phyloP scores from a whole-genome alignment of 1,140 invertebrate species.

The Potamilus streckersoni region DNA sequence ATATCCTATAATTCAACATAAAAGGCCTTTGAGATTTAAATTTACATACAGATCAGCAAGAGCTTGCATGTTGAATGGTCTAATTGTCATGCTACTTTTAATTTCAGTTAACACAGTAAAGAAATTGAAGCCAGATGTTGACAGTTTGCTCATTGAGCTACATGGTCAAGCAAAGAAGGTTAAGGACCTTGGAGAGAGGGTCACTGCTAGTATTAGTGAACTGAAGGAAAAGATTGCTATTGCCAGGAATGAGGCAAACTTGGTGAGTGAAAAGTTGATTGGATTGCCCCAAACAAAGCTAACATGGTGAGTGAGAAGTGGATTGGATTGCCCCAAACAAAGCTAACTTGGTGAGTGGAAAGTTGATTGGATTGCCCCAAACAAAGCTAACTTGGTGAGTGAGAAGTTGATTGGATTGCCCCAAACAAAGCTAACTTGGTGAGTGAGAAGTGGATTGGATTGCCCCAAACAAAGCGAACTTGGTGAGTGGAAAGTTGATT shows the following conservation, averaged over 20 bases:
- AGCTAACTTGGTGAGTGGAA: background rate
- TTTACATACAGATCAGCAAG: too few relatives aligned
- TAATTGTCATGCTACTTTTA: conserved; percentile 12
- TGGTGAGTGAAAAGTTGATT: conserved; percentile 55
- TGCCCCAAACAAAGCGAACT: too few relatives aligned
- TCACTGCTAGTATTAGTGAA: conserved; percentile 75
- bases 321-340: background rate
- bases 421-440: too few relatives aligned
- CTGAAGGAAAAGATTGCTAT: conserved; percentile 82
- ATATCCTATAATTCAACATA: too few relatives aligned
- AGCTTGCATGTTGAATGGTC: background rate
- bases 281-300: background rate
- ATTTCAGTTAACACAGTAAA: conserved; percentile 76
- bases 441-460: too few relatives aligned
- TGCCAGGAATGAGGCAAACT: conserved; percentile 81
- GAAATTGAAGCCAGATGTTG: conserved; percentile 75
- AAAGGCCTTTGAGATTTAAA: too few relatives aligned
- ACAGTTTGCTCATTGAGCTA: conserved; percentile 69
- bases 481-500: too few relatives aligned
- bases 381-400: too few relatives aligned
- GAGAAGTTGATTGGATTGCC: too few relatives aligned
- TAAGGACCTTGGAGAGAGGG: conserved; percentile 64
- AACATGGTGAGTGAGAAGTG: background rate
- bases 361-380: too few relatives aligned
- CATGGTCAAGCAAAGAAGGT: conserved; percentile 73